Base-by-base conservation (phyloP, 2,797 vertebrate species). In the Vespertilio murinus region DNA sequence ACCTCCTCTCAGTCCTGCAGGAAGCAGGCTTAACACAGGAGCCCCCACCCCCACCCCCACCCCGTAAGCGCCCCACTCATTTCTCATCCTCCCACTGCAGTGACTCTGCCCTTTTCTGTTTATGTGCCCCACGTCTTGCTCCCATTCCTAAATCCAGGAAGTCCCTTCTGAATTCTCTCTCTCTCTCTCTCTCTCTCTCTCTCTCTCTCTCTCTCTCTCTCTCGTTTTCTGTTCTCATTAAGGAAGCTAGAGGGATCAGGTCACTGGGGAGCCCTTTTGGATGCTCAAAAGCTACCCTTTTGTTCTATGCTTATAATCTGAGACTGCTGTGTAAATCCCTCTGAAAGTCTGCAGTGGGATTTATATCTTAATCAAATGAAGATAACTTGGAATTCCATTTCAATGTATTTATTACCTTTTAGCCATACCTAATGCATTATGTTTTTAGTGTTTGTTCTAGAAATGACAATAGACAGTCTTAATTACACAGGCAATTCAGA, bases 121-220 rank as follows among this genome's bases (percentile, higher is more conserved):
- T 90, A 83, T 0, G 1, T 78, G 73, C 16, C 69, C 49, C 22
- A 40, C 18, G 47, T 54, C 73, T 92, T 82, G 42, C 12, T 86
- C 18, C 5, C 33, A 33, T 90, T 49, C 56, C 88, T 92, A 89
- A 96, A 89, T 86, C 61, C 6, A 45, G 67, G 54, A 56, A 65
- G 56, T 91, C 87, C 89, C 33, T 91, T 52, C 42, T 81, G 88
- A 95, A 61, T 94, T 94, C 80, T 71, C 20, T 78, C 90, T 56
- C 23, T 56, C 22, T 56, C 10, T 25, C 54, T 59, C 56, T 59
- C 56, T 28, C 56, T 59, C 56, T 59, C 56, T 30, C 56, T 59
- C 56, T 59, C 56, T 59, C 56, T 59, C 56, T 59, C 56, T 59
- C 25, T 30, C 56, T 61, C 25, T 28, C 56, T 59, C 11, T 59